Percentiles rank a stretch among this genome's conserved stretches.
phyloP scores from a whole-genome alignment of 53 echinoderm and acorn worm species.

The Henricia sp. region DNA sequence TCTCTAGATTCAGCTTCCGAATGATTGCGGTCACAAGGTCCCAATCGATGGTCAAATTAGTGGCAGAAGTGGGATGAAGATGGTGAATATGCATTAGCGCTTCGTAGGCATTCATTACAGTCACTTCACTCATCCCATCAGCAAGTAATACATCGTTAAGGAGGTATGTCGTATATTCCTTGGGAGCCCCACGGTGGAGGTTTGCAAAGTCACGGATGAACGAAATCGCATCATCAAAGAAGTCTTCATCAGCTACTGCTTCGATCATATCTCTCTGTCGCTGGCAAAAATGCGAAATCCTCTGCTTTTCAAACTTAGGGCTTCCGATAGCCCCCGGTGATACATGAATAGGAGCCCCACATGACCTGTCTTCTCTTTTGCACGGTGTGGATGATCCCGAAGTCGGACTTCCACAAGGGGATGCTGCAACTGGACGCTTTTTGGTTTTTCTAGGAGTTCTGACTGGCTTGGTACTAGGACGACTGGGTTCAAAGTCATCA shows the following conservation, averaged over 20 bases:
- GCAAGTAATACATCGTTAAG: constrained; percentile 47
- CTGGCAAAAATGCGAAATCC: background rate
- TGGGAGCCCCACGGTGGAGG: constrained; percentile 31
- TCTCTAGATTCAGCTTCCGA: constrained; percentile 25
- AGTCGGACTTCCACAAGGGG: background rate
- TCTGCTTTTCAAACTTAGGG: background rate
- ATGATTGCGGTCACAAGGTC: constrained; percentile 46
- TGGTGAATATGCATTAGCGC: constrained; percentile 61
- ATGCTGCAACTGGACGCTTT: too few species aligned
- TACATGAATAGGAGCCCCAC: constrained; percentile 17
- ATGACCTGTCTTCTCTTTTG: constrained; percentile 4
- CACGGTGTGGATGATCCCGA: background rate
- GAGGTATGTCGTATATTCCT: constrained; percentile 57
- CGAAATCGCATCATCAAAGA: constrained; percentile 45
- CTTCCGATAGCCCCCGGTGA: background rate
- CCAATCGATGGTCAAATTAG: constrained; percentile 51
- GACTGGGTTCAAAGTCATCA: constrained; percentile 6
- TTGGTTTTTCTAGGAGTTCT: constrained; percentile 3
- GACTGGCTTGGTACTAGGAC: background rate
- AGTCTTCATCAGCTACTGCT: constrained; percentile 46
- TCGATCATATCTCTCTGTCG: constrained; percentile 20
- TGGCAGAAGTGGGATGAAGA: constrained; percentile 38
- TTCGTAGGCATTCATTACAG: constrained; percentile 21
- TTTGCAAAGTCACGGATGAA: constrained; percentile 67
- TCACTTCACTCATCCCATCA: background rate